phyloP scores from a whole-genome alignment of 2,113 vertebrate species.

The Amazona vittata region DNA sequence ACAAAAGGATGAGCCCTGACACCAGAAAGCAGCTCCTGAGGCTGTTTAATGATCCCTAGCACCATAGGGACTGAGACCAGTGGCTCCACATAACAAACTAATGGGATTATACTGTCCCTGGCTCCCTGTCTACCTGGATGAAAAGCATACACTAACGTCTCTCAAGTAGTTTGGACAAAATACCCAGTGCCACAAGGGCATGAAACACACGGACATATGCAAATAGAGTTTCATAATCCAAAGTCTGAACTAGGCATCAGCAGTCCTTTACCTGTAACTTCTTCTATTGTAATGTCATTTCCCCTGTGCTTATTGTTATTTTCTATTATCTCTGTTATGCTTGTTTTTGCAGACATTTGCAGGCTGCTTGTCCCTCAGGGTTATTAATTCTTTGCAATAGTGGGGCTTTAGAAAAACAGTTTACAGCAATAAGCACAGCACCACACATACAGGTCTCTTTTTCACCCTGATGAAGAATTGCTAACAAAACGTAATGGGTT shows the following conservation, averaged over 20 bases:
- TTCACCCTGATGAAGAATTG: neutral
- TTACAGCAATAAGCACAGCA: neutral
- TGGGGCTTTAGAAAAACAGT: neutral
- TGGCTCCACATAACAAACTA: neutral
- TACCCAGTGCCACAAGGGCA: neutral
- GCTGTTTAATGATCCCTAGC: neutral
- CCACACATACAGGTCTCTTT: neutral
- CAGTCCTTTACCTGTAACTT: neutral
- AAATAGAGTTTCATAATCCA: neutral
- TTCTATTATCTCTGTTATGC: neutral
- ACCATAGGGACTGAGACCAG: neutral
- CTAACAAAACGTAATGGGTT: neutral
- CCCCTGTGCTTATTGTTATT: neutral
- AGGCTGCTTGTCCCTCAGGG: neutral
- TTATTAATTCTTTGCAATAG: neutral
- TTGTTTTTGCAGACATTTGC: neutral
- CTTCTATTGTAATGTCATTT: neutral
- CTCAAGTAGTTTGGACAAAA: neutral
- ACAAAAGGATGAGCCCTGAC: neutral
- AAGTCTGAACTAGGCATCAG: neutral
- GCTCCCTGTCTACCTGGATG: neutral
- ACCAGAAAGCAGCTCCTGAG: neutral
- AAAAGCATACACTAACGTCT: neutral
- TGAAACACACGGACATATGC: neutral
- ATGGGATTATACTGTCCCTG: neutral